phyloP scores from a whole-genome alignment of 23 tunicate species.

The Pegea sp. region DNA sequence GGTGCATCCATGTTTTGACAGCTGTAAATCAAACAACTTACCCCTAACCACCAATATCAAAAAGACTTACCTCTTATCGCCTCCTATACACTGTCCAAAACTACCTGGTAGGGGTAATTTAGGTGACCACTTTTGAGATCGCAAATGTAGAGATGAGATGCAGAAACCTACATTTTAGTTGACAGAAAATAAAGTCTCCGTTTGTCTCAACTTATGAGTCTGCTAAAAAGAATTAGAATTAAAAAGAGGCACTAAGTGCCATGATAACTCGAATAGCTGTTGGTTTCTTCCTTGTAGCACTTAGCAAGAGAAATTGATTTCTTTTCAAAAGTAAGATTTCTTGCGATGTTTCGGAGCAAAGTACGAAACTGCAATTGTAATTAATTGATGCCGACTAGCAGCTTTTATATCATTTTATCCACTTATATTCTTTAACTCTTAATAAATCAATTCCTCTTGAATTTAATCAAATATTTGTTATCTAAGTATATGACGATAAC shows the following conservation, averaged over 20 bases:
- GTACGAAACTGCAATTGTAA: too few relatives aligned
- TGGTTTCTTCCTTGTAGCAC: too few relatives aligned
- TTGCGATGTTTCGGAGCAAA: too few relatives aligned
- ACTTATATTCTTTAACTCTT: too few relatives aligned
- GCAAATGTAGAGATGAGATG: constrained; percentile 70
- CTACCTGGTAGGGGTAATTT: constrained; percentile 24
- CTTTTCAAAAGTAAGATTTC: too few relatives aligned
- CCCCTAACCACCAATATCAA: neutral
- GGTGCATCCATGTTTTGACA: constrained; percentile 94
- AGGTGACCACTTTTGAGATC: constrained; percentile 69
- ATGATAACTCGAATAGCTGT: too few relatives aligned
- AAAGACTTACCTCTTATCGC: constrained; percentile 40
- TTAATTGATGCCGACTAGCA: too few relatives aligned
- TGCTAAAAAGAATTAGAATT: constrained; percentile 36
- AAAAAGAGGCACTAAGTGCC: constrained; percentile 45
- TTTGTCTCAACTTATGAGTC: constrained; percentile 40
- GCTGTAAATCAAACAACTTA: constrained; percentile 5
- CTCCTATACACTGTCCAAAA: constrained; percentile 56
- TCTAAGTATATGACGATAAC: too few relatives aligned
- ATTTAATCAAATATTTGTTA: too few relatives aligned
- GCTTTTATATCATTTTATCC: too few relatives aligned
- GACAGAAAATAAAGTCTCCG: constrained; percentile 40
- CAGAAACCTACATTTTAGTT: constrained; percentile 61
- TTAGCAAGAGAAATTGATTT: too few relatives aligned
- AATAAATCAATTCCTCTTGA: too few relatives aligned